These are phyloP conservation scores for Ispidina picta DNA, from an alignment of 2,797 vertebrate genomes.

Conservation along the genomic window DNA sequence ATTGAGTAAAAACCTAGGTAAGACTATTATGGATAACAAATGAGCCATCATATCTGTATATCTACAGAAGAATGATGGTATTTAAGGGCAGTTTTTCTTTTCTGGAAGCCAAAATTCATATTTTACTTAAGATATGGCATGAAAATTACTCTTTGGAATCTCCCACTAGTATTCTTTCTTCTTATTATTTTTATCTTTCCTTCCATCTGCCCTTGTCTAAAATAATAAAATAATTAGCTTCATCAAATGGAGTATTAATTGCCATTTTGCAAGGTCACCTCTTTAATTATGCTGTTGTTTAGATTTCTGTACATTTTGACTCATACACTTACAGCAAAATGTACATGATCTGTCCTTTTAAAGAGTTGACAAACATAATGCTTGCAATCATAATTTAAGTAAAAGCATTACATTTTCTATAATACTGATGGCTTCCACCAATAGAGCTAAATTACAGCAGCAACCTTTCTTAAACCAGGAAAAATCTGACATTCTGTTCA, in stretches of 20 bases:
- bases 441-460: background rate
- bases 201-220: background rate
- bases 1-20: background rate
- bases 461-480: background rate
- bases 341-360: background rate
- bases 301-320: background rate
- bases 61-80: background rate
- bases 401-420: background rate
- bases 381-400: background rate
- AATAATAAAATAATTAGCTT: background rate
- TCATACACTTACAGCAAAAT: background rate
- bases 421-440: background rate
- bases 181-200: background rate
- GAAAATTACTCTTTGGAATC: background rate
- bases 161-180: background rate
- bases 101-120: background rate
- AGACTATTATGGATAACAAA: background rate
- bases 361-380: background rate
- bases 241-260: background rate
- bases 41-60: background rate
- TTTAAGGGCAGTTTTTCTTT: background rate
- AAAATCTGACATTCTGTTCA: background rate
- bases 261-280: background rate
- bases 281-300: background rate
- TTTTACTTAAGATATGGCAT: background rate